These are phyloP conservation scores for Drosophila cardini DNA, from an alignment of 1,140 invertebrate species.

Conservation along the genomic window DNA sequence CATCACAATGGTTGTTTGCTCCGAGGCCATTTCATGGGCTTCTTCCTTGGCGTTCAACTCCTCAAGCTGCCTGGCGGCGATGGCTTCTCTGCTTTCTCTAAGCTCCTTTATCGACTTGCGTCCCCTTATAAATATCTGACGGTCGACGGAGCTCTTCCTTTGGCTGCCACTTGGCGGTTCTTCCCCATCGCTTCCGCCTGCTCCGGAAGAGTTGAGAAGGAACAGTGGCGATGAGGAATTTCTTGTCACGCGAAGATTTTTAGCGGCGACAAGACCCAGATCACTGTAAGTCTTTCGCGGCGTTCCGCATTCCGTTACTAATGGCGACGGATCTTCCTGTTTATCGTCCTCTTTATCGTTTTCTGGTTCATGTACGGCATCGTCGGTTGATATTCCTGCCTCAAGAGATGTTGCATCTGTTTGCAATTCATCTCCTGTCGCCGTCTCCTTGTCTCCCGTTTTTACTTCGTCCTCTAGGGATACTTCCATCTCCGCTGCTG, in stretches of 20 bases:
- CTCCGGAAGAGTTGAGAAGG: constrained; percentile 38
- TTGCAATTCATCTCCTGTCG: constrained; percentile 3
- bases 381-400: constrained; percentile 12
- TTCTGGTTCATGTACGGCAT: constrained; percentile 8
- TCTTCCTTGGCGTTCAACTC: constrained; percentile 49
- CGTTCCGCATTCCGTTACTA: constrained; percentile 16
- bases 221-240: constrained; percentile 75
- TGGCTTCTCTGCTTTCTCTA: constrained; percentile 69
- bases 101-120: constrained; percentile 80
- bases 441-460: neutral
- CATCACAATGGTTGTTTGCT: constrained; percentile 17
- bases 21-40: constrained; percentile 22
- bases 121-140: constrained; percentile 61
- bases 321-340: neutral
- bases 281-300: constrained; percentile 26
- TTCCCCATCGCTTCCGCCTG: neutral
- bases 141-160: constrained; percentile 58
- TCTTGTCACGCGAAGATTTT: constrained; percentile 64
- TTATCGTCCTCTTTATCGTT: constrained; percentile 10
- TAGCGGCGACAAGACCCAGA: constrained; percentile 26
- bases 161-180: constrained; percentile 37
- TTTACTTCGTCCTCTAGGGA: constrained; percentile 1
- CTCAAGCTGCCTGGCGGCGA: constrained; percentile 44
- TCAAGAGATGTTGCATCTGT: constrained; percentile 12
- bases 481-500: constrained; percentile 23